These are phyloP conservation scores for Drosophila tripunctata DNA, from an alignment of 2,888 invertebrate genomes.

Conservation along the genomic window DNA sequence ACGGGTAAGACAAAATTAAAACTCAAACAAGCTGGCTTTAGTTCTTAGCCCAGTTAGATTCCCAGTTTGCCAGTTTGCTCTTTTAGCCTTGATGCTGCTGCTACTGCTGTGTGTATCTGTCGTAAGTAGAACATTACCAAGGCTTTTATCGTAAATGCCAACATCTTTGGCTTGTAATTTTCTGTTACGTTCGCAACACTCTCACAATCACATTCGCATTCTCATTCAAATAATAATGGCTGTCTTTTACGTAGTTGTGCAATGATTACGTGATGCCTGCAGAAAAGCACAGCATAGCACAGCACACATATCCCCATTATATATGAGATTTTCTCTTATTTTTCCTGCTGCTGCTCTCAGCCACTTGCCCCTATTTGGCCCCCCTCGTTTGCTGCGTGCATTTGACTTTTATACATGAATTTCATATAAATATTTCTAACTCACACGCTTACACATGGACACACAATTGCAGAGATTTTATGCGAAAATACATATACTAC, in stretches of 20 bases:
- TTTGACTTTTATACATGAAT: constrained; percentile 66
- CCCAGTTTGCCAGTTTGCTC: neutral
- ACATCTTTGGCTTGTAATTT: constrained; percentile 80
- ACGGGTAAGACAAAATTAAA: constrained; percentile 15
- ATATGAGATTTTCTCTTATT: constrained; percentile 61
- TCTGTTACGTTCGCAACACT: constrained; percentile 75
- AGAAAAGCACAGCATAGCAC: constrained; percentile 49
- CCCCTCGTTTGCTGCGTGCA: constrained; percentile 58
- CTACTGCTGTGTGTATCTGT: constrained; percentile 42
- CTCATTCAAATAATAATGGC: constrained; percentile 78
- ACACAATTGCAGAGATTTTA: constrained; percentile 4
- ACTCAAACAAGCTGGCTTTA: constrained; percentile 42
- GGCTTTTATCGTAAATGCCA: constrained; percentile 80
- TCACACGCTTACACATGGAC: neutral
- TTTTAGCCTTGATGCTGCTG: too few species aligned
- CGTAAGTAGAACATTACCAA: constrained; percentile 79
- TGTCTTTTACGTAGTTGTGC: constrained; percentile 77
- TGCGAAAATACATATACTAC: constrained; percentile 5
- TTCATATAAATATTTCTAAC: constrained; percentile 56
- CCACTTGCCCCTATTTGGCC: constrained; percentile 23
- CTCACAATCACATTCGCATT: constrained; percentile 66
- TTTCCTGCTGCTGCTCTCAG: neutral
- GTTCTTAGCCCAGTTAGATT: neutral
- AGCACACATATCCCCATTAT: constrained; percentile 59
- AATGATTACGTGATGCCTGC: constrained; percentile 78